Conservation (phyloP, 2,113 vertebrate species). For the Rissa tridactyla region DNA sequence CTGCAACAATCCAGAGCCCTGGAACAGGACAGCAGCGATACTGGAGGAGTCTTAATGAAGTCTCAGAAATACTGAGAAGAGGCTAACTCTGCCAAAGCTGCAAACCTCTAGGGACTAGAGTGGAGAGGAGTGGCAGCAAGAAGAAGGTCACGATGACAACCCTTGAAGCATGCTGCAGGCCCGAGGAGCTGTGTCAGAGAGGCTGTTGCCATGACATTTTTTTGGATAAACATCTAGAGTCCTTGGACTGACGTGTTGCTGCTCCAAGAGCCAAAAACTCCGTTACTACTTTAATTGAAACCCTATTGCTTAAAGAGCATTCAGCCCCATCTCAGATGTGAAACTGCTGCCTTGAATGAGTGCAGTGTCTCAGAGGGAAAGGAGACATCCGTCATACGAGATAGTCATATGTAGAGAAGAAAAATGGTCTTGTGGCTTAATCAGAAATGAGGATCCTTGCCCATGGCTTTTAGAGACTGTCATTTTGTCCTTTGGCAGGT, state of each 20-base stretch:
- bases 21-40: neutral
- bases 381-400: neutral
- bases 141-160: neutral
- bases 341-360: neutral
- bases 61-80: neutral
- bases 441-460: neutral
- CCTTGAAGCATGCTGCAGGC: neutral
- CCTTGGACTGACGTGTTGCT: neutral
- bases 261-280: neutral
- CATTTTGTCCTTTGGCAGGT: neutral
- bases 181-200: neutral
- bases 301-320: neutral
- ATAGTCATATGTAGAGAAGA: neutral
- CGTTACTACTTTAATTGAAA: neutral
- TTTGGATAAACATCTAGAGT: conserved; percentile 17
- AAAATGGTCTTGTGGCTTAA: neutral
- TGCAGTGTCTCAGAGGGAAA: neutral
- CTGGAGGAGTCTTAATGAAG: neutral
- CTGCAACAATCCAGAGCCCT: neutral
- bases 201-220: conserved; percentile 11
- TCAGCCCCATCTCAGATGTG: neutral
- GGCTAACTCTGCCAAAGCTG: neutral
- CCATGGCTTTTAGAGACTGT: neutral
- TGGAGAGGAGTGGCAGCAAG: neutral
- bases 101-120: neutral